Base-by-base conservation (phyloP, 2,113 vertebrate genomes). In the Pteronura brasiliensis region DNA sequence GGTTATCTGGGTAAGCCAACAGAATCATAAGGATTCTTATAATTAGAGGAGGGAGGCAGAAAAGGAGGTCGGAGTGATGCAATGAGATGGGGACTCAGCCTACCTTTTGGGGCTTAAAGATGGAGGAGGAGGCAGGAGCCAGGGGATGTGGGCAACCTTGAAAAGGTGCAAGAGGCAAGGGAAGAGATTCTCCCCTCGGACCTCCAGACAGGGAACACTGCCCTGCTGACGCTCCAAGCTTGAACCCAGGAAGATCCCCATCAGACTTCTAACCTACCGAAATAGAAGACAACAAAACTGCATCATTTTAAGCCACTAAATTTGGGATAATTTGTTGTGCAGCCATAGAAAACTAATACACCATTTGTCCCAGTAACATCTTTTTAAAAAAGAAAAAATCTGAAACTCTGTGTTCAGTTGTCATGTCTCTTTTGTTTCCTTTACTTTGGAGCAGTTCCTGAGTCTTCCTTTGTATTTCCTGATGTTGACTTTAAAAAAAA, bases 351-450 rank as follows among this genome's bases (percentile, higher is more conserved):
- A 89, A 14, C 4, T 0, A 71, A 29, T 7, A 71, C 0, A 17
- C 29, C 1, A 1, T 71, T 82, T 86, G 20, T 67, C 44, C 79
- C 21, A 79, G 63, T 49, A 69, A 39, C n/a, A 4, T 55, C 49
- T 65, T 72, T 67, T 18, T 29, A 17, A 74, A 86, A 81, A 52
- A 95, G 82, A 93, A 59, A 74, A 72, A 80, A 93, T 42, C 69
- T 42, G 29, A 27, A 83, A 34, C 29, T 4, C 3, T 17, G 2
- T 31, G 71, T 52, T 96, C 77, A 31, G 44, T 20, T 69, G 42
- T 82, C 67, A 0, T 13, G 2, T 31, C 77, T 87, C 69, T 21
- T 72, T 18, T 47, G 39, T 59, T 63, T 76, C 79, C 49, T 88
- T 81, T 49, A 12, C 42, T 59, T 61, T 65, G 31, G 42, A 74